These are phyloP conservation scores for Caenorhabditis becei DNA, from an alignment of 2,888 invertebrate genomes.

Conservation along the genomic window DNA sequence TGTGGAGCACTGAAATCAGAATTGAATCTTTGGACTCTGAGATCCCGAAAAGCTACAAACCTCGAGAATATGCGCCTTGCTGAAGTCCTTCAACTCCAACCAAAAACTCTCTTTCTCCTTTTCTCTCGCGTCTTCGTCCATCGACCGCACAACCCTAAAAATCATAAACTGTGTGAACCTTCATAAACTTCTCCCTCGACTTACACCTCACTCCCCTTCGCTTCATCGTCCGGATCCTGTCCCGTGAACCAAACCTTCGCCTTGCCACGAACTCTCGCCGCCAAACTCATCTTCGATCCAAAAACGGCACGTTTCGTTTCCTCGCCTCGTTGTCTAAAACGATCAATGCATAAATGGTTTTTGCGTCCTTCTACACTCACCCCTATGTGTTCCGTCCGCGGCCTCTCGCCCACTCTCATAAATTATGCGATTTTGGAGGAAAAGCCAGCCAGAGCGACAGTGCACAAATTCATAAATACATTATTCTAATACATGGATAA, in stretches of 20 bases:
- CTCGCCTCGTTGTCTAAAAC: slow-evolving; percentile 2
- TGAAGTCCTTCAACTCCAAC: slow-evolving; percentile 35
- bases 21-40: slow-evolving; percentile 1
- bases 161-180: neutral
- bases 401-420: neutral
- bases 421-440: slow-evolving; percentile 23
- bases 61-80: slow-evolving; percentile 23
- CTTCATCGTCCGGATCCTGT: slow-evolving; percentile 7
- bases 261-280: slow-evolving; percentile 25
- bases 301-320: neutral
- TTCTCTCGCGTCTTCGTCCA: slow-evolving; percentile 13
- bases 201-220: slow-evolving; percentile 18
- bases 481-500: neutral
- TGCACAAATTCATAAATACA: neutral
- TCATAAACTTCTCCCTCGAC: too few relatives aligned
- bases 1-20: slow-evolving; percentile 31
- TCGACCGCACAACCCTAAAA: slow-evolving; percentile 32
- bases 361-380: neutral
- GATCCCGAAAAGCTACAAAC: neutral
- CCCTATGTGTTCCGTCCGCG: neutral
- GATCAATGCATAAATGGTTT: slow-evolving; percentile 24
- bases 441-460: slow-evolving; percentile 15
- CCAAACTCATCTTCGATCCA: slow-evolving; percentile 27
- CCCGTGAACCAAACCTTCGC: slow-evolving; percentile 36
- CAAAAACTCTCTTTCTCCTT: slow-evolving; percentile 29